Evolutionary conservation across 37 sponge, comb jelly and placozoan species (phyloP).

Genomic region (Halisarca cf. caerulea): DNA sequence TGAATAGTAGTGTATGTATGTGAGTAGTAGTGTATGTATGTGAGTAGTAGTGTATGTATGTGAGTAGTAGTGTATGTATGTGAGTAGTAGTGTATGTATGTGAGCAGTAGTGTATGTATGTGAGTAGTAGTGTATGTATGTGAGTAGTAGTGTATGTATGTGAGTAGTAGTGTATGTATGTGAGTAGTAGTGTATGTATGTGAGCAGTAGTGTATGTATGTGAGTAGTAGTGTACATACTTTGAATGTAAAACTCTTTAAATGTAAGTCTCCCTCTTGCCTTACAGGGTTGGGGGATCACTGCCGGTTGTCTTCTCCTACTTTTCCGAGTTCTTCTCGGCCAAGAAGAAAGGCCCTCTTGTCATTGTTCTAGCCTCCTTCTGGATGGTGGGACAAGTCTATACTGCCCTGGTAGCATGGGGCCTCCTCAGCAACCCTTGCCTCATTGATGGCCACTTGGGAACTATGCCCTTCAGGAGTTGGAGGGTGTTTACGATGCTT

Average conservation of each 20-base stretch:
- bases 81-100: too few species aligned
- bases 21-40: too few species aligned
- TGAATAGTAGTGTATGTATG: too few species aligned
- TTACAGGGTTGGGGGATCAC: constrained; percentile 81
- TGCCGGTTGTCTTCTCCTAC: constrained; percentile 88
- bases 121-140: too few species aligned
- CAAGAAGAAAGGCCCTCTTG: constrained; percentile 53
- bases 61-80: too few species aligned
- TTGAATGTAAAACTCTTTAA: neutral
- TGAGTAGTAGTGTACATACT: too few species aligned
- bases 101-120: too few species aligned
- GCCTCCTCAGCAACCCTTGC: constrained; percentile 29
- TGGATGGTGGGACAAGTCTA: constrained; percentile 79
- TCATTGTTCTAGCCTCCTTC: constrained; percentile 73
- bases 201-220: too few species aligned
- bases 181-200: too few species aligned
- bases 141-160: too few species aligned
- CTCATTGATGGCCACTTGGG: constrained; percentile 18
- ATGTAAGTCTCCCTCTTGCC: neutral
- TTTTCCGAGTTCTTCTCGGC: constrained; percentile 80
- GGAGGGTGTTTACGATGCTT: constrained; percentile 79
- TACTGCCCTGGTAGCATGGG: constrained; percentile 67
- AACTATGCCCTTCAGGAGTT: constrained; percentile 47
- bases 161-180: too few species aligned
- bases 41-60: too few species aligned